Evolutionary conservation across 2,888 invertebrate species (phyloP).

Genomic region (Chironomus riparius): DNA sequence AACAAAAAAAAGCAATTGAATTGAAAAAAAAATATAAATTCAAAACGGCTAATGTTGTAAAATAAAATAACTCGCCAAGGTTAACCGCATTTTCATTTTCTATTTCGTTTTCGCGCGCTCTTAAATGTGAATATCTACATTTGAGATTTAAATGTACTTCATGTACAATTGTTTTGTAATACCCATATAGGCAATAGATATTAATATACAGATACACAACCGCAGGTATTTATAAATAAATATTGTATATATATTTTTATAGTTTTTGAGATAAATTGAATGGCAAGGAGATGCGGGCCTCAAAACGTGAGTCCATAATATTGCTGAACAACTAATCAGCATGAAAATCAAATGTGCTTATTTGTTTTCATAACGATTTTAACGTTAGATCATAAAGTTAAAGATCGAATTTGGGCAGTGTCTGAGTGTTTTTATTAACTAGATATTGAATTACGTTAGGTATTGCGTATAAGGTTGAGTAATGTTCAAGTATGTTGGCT

Average conservation of each 20-base stretch:
- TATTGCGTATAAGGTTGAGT: too few species aligned
- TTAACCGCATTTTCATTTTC: constrained; percentile 21
- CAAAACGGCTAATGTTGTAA: constrained; percentile 24
- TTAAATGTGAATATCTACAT: not conserved
- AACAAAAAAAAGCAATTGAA: too few species aligned
- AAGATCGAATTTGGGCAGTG: too few species aligned
- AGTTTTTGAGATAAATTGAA: too few species aligned
- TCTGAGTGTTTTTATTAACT: too few species aligned
- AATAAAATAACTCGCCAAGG: constrained; percentile 8
- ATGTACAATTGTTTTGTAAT: not conserved
- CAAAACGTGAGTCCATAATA: not conserved
- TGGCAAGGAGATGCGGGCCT: not conserved
- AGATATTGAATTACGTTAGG: too few species aligned
- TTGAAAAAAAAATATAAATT: not conserved
- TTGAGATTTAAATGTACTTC: not conserved
- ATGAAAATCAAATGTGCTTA: too few species aligned
- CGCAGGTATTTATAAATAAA: not conserved
- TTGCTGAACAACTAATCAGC: not conserved
- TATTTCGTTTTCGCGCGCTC: not conserved
- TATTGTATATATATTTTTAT: too few species aligned
- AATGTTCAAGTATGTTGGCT: too few species aligned
- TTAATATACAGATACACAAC: not conserved
- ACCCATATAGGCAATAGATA: not conserved
- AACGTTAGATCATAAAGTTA: too few species aligned
- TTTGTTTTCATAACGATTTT: too few species aligned